phyloP scores from a whole-genome alignment of 2,113 vertebrate genomes.

The Blennius ocellaris region DNA sequence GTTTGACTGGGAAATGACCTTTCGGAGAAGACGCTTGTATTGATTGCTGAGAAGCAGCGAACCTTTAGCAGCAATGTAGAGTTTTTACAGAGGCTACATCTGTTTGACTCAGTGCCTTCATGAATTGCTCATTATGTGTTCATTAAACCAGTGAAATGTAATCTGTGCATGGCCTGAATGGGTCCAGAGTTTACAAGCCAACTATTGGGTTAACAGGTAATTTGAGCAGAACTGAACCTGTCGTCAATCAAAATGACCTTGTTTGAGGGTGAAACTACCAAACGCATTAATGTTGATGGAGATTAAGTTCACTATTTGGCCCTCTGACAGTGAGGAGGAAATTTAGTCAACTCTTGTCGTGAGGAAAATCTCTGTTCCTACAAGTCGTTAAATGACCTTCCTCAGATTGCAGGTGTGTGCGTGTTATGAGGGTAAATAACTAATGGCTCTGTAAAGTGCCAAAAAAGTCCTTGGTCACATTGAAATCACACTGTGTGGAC shows the following conservation, averaged over 20 bases:
- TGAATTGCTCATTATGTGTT: background rate
- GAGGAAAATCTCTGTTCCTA: no score
- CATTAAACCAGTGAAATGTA: conserved; percentile 15
- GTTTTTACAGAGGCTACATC: conserved; percentile 20
- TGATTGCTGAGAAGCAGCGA: conserved; percentile 11
- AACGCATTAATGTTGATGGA: no score
- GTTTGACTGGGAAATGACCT: conserved; percentile 1
- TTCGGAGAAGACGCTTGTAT: background rate
- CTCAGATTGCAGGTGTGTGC: no score
- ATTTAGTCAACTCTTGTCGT: no score
- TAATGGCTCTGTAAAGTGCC: conserved; percentile 21
- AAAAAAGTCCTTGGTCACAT: conserved; percentile 1
- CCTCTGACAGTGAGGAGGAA: no score
- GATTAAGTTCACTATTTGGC: no score
- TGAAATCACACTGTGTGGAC: conserved; percentile 10
- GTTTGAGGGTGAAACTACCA: no score
- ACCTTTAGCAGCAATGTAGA: conserved; percentile 29
- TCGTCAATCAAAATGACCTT: no score
- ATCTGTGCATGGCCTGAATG: background rate
- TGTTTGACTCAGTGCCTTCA: background rate
- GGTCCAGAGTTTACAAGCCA: no score
- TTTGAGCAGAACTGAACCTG: no score
- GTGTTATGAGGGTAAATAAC: background rate
- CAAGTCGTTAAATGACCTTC: no score
- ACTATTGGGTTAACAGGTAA: no score